Percentiles rank a stretch among this genome's conserved stretches.
These are phyloP conservation scores for Gulo gulo DNA, from an alignment of 2,113 vertebrate species.

Conservation along the genomic window DNA sequence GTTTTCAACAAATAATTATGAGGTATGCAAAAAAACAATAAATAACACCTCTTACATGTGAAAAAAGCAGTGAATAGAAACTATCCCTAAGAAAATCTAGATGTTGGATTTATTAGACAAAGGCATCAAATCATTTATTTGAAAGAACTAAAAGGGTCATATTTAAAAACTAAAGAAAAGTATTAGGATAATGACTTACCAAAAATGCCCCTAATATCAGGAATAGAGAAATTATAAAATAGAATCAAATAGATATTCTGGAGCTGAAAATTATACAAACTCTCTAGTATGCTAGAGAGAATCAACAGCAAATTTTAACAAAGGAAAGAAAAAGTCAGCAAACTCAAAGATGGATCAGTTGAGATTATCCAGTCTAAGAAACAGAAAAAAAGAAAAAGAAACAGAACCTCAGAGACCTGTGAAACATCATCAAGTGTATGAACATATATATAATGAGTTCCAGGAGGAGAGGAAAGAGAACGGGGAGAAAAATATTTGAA, in stretches of 20 bases:
- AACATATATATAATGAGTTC: background rate
- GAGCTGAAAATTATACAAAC: background rate
- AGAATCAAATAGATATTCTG: background rate
- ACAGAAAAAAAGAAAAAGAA: background rate
- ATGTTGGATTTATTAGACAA: background rate
- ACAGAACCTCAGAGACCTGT: background rate
- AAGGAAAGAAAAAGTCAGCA: background rate
- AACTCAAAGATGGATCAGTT: background rate
- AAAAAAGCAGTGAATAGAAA: background rate
- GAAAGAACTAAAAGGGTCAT: background rate
- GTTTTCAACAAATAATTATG: background rate
- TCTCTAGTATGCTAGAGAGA: background rate
- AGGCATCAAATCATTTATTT: background rate
- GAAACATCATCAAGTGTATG: background rate
- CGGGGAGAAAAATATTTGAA: background rate
- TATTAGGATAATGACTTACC: background rate
- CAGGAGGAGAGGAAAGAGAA: background rate
- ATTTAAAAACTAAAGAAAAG: background rate
- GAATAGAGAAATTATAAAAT: background rate
- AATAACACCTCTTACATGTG: background rate
- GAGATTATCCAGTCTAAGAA: background rate
- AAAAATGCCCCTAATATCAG: background rate
- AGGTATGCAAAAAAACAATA: background rate
- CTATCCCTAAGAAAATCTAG: background rate
- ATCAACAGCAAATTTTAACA: background rate